A percentile compares a stretch with the other conserved stretches of the same genome.
Conservation (phyloP, 2,797 vertebrate genomes). For the Melanotaenia maccullochi region DNA sequence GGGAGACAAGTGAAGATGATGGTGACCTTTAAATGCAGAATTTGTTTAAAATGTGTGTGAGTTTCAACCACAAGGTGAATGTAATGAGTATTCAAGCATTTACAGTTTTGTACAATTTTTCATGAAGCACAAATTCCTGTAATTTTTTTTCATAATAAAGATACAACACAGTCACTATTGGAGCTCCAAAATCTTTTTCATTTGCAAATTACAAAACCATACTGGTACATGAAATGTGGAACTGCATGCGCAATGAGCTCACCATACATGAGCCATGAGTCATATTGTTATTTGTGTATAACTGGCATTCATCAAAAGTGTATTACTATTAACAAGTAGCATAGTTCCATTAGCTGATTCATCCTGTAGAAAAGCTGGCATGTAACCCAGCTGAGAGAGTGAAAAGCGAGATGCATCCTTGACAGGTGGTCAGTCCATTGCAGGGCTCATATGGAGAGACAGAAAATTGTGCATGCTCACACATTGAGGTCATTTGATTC, state of each 20-base stretch:
- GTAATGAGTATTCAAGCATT: slow-evolving; percentile 62
- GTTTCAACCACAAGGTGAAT: slow-evolving; percentile 54
- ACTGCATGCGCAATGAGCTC: neutral
- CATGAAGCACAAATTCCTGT: slow-evolving; percentile 70
- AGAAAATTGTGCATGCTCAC: neutral
- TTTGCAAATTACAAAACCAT: neutral
- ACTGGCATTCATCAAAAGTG: neutral
- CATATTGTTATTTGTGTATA: neutral
- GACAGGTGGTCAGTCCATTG: neutral
- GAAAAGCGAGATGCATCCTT: neutral
- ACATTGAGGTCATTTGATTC: neutral
- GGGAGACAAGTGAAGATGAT: slow-evolving; percentile 13
- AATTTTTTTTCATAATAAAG: slow-evolving; percentile 74
- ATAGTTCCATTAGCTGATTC: neutral
- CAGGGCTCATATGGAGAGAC: neutral
- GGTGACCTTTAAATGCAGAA: slow-evolving; percentile 8
- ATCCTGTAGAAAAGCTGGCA: neutral
- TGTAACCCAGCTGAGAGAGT: neutral
- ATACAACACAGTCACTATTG: slow-evolving; percentile 38
- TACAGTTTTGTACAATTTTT: slow-evolving; percentile 66
- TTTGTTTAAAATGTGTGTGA: slow-evolving; percentile 17
- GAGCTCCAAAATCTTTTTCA: slow-evolving; percentile 12
- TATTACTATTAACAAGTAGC: neutral
- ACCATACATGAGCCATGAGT: neutral
- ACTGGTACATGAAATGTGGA: neutral